phyloP scores from a whole-genome alignment of 2,113 vertebrate genomes.

The Phrynocephalus versicolor region DNA sequence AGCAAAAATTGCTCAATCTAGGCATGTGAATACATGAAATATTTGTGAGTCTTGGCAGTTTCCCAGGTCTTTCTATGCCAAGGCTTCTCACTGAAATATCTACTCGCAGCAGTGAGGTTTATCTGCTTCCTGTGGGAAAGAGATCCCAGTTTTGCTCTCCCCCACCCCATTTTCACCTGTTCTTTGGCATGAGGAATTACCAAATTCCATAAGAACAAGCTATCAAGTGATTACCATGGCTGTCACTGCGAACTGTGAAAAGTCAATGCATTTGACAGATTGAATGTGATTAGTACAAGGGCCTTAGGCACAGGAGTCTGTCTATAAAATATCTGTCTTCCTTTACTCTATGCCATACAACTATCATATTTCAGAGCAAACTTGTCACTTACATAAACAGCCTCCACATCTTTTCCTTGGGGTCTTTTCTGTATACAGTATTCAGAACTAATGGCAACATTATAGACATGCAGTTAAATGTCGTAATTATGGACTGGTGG shows the following conservation, averaged over 20 bases:
- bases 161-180: too few species aligned
- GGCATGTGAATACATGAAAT: too few species aligned
- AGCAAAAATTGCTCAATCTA: too few species aligned
- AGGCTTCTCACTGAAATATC: too few species aligned
- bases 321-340: slow-evolving; percentile 43
- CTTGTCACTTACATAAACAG: slow-evolving; percentile 54
- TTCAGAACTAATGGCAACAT: slow-evolving; percentile 1
- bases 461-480: not conserved
- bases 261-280: slow-evolving; percentile 38
- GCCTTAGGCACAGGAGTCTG: slow-evolving; percentile 11
- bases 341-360: slow-evolving; percentile 35
- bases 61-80: too few species aligned
- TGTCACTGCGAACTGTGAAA: slow-evolving; percentile 41
- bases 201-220: slow-evolving; percentile 21
- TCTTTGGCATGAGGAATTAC: too few species aligned
- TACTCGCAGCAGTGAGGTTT: too few species aligned
- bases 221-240: slow-evolving; percentile 40
- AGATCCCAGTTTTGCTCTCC: too few species aligned
- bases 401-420: not conserved
- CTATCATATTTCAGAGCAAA: slow-evolving; percentile 53
- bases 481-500: slow-evolving; percentile 13
- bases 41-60: too few species aligned
- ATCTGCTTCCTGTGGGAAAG: too few species aligned
- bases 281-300: slow-evolving; percentile 38
- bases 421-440: slow-evolving; percentile 3